Percentiles rank a stretch among this genome's conserved stretches.
Conservation (phyloP, 2,797 vertebrate genomes). For the Nothura maculosa region DNA sequence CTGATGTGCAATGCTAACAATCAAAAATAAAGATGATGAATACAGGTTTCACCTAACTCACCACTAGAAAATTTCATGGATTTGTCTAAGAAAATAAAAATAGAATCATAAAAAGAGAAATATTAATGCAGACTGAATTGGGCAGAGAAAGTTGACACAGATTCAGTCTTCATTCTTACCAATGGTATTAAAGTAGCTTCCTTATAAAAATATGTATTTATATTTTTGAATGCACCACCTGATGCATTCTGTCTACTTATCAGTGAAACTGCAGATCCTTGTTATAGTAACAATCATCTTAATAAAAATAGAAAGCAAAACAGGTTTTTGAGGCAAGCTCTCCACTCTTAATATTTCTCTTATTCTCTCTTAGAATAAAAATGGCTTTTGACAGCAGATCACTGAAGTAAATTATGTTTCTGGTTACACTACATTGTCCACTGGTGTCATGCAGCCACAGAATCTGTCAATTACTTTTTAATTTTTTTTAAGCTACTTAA, state of each 20-base stretch:
- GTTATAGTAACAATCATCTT: not conserved
- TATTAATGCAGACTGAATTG: not conserved
- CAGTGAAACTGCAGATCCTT: not conserved
- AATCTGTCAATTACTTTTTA: not conserved
- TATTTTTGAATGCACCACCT: not conserved
- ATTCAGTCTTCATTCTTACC: not conserved
- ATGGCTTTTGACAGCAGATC: not conserved
- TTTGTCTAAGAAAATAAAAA: slow-evolving; percentile 9
- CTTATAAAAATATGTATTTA: not conserved
- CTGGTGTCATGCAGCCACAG: not conserved
- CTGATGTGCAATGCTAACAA: not conserved
- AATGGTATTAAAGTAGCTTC: not conserved
- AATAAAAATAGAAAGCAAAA: not conserved
- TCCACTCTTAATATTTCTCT: not conserved
- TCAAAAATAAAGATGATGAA: slow-evolving; percentile 7
- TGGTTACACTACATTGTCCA: not conserved
- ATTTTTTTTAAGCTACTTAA: not conserved
- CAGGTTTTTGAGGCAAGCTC: not conserved
- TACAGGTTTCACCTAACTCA: slow-evolving; percentile 9
- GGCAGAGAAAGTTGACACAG: not conserved
- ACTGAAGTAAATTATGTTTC: not conserved
- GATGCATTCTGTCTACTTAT: not conserved
- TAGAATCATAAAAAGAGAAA: not conserved
- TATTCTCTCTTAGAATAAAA: not conserved
- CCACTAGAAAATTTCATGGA: slow-evolving; percentile 18